Percentiles rank a stretch among this genome's conserved stretches.
Conservation (phyloP, 1,140 invertebrate genomes). For the Drosophila lacertosa region DNA sequence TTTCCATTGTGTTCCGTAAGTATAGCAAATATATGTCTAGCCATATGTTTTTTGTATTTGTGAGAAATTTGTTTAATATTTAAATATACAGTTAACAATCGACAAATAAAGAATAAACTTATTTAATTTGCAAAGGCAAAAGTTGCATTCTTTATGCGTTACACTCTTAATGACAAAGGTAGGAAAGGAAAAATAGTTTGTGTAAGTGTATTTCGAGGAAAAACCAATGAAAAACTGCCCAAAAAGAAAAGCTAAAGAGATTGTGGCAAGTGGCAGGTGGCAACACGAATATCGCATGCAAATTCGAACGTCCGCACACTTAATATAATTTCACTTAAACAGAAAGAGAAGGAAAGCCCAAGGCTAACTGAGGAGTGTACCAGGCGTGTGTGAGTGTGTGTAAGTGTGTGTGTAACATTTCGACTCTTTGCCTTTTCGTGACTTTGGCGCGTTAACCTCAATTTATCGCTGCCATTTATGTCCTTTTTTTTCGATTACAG, state of each 20-base stretch:
- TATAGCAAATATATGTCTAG: too few relatives aligned
- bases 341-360: neutral
- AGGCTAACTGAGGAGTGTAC: too few relatives aligned
- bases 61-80: too few relatives aligned
- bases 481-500: conserved; percentile 79
- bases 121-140: too few relatives aligned
- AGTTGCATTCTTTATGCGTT: too few relatives aligned
- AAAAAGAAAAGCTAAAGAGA: conserved; percentile 17
- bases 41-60: too few relatives aligned
- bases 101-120: too few relatives aligned
- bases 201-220: neutral
- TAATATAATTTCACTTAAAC: conserved; percentile 81
- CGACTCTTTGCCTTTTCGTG: conserved; percentile 64
- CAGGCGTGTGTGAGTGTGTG: conserved; percentile 6
- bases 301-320: conserved; percentile 76
- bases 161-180: too few relatives aligned
- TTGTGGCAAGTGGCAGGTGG: conserved; percentile 31
- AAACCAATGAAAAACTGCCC: conserved; percentile 8
- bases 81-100: too few relatives aligned
- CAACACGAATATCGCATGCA: conserved; percentile 74
- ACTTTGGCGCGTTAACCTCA: conserved; percentile 81
- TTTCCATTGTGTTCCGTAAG: too few relatives aligned
- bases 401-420: conserved; percentile 48
- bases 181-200: too few relatives aligned
- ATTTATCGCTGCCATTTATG: conserved; percentile 80